Percentiles rank a stretch among this genome's conserved stretches.
Conservation (phyloP, 2,797 vertebrate genomes). For the Tangara arthus region DNA sequence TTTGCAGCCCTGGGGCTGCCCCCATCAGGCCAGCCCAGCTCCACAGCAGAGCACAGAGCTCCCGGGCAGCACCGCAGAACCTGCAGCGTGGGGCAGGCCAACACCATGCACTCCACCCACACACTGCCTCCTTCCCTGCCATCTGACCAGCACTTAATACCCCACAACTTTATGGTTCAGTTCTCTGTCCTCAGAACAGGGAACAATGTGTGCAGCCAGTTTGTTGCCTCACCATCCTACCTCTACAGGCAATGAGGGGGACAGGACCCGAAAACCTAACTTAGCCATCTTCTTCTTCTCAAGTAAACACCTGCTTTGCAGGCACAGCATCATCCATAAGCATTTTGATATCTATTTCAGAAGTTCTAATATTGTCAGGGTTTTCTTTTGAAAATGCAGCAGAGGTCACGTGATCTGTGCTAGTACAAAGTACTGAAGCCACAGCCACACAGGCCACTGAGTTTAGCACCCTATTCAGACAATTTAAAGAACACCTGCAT, state of each 20-base stretch:
- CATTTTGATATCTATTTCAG: not conserved
- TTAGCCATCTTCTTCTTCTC: not conserved
- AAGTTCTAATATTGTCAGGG: not conserved
- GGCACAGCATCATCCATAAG: not conserved
- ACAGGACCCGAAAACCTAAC: not conserved
- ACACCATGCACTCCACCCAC: not conserved
- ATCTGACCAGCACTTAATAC: not conserved
- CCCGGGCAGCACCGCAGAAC: not conserved
- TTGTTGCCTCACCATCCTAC: not conserved
- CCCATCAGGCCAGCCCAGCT: not conserved
- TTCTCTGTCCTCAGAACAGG: not conserved
- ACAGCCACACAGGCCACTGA: not conserved
- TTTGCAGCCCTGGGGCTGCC: not conserved
- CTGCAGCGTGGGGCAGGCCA: rapidly evolving
- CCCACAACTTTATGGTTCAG: not conserved
- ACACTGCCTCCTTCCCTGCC: not conserved
- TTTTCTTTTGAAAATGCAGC: not conserved
- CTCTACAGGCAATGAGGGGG: not conserved
- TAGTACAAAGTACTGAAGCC: not conserved
- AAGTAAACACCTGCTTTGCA: not conserved
- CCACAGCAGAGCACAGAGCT: not conserved
- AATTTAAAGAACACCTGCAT: not conserved
- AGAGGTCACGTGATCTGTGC: not conserved
- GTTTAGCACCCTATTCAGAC: not conserved
- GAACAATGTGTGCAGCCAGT: rapidly evolving